phyloP scores from a whole-genome alignment of 1,140 invertebrate genomes.

The Danaus plexippus region DNA sequence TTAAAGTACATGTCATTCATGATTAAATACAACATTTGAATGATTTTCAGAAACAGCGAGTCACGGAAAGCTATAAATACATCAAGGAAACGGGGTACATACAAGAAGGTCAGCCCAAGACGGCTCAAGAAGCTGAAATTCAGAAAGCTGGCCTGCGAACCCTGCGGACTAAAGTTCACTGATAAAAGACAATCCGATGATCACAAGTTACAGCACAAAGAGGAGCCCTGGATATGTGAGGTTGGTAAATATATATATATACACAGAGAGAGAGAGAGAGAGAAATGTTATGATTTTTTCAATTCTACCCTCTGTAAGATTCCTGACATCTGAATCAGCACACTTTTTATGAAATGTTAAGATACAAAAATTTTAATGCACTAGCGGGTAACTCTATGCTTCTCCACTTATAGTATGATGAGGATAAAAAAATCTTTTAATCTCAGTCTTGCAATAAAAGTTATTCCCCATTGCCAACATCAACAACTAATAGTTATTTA shows the following conservation, averaged over 20 bases:
- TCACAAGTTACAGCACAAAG: constrained; percentile 31
- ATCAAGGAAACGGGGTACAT: constrained; percentile 18
- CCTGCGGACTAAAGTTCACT: constrained; percentile 31
- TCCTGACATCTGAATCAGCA: too few species aligned
- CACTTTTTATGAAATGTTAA: too few species aligned
- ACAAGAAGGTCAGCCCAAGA: constrained; percentile 16
- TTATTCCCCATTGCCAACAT: too few species aligned
- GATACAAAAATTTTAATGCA: too few species aligned
- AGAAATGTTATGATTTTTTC: too few species aligned
- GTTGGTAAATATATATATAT: constrained; percentile 15
- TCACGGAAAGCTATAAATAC: constrained; percentile 1
- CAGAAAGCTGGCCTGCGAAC: constrained; percentile 26
- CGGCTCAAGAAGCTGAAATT: constrained; percentile 28
- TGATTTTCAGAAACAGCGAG: constrained; percentile 1
- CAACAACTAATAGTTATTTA: too few species aligned
- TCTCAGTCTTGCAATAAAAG: background rate
- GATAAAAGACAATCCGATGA: constrained; percentile 25
- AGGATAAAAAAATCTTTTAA: background rate
- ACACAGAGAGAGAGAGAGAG: too few species aligned
- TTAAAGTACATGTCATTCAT: too few species aligned
- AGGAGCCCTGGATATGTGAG: constrained; percentile 35
- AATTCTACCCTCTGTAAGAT: too few species aligned
- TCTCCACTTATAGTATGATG: too few species aligned
- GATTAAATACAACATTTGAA: too few species aligned
- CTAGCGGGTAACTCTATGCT: too few species aligned